Conservation (phyloP, 1,140 invertebrate species). For the Drosophila tani region DNA sequence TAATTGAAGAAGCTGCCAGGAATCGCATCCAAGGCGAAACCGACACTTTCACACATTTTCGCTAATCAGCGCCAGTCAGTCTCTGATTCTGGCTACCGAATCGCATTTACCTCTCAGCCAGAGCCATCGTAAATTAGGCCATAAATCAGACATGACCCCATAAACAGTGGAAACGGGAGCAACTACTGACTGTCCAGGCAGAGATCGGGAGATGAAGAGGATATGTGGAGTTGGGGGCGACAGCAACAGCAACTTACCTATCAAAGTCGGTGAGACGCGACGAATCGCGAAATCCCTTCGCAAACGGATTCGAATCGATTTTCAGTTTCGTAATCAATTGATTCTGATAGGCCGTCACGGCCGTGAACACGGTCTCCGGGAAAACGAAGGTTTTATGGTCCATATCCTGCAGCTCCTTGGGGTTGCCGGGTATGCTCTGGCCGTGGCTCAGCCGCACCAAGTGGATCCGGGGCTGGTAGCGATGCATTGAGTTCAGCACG, state of each 20-base stretch:
- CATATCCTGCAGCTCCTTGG: constrained; percentile 92
- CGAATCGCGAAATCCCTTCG: constrained; percentile 97
- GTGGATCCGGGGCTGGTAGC: constrained; percentile 98
- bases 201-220: background rate
- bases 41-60: constrained; percentile 75
- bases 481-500: constrained; percentile 99
- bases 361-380: constrained; percentile 98
- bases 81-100: constrained; percentile 57
- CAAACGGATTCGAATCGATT: constrained; percentile 98
- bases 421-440: constrained; percentile 90
- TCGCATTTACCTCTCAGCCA: constrained; percentile 48
- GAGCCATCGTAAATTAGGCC: constrained; percentile 59
- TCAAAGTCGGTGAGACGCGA: constrained; percentile 97
- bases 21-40: constrained; percentile 3
- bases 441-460: constrained; percentile 91
- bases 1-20: constrained; percentile 45
- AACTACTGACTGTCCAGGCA: constrained; percentile 33
- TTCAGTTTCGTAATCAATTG: constrained; percentile 98
- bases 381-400: constrained; percentile 97
- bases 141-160: constrained; percentile 55
- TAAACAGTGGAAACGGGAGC: constrained; percentile 43
- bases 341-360: constrained; percentile 99
- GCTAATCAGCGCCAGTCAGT: constrained; percentile 63
- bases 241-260: constrained; percentile 84
- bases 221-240: background rate